Base-by-base conservation (phyloP, 1,140 invertebrate genomes). In the Tribolium madens region DNA sequence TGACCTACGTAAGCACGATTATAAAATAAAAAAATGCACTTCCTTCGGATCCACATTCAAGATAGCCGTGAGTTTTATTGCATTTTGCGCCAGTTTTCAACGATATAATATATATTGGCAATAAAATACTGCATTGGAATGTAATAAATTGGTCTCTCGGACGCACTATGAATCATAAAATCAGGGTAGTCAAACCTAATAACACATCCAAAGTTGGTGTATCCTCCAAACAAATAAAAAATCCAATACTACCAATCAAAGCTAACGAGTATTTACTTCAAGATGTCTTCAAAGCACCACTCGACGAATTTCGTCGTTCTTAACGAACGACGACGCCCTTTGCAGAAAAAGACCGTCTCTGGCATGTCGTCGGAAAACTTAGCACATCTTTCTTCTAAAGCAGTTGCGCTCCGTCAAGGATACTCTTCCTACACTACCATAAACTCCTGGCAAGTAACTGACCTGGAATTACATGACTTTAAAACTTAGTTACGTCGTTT, bases 251-350 rank as follows among this genome's bases (percentile, higher is more conserved):
- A 72, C 70, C 70, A 72, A 72, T 72, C 70, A 72, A 50, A 72
- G 70, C 70, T 72, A 72, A 72, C 70, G 70, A 72, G 70, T 72
- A 72, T 72, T 72, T 72, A 72, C 70, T 72, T 72, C 70, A 52
- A 52, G 46, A 72, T 72, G 46, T 36, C 47, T 52, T 72, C 70
- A 72, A 72, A 72, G 70, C 70, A 72, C 12, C 70, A 72, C n/a
- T 48, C 26, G 18, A n/a, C 68, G 46, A 72, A 72, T 72, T 72
- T 72, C 70, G 26, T 72, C 70, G 50, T 72, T 12, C 46, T 50
- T 72, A 72, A 72, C 70, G 70, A 72, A 72, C 70, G 50, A 9
- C 17, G 70, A 72, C 50, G 70, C 12, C 70, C 31, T 72, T 72
- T 50, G 70, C 9, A 52, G 57, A 64, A 64, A 64, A 64, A 64